These are phyloP conservation scores for Esox niger DNA, from an alignment of 2,113 vertebrate genomes.

Conservation along the genomic window DNA sequence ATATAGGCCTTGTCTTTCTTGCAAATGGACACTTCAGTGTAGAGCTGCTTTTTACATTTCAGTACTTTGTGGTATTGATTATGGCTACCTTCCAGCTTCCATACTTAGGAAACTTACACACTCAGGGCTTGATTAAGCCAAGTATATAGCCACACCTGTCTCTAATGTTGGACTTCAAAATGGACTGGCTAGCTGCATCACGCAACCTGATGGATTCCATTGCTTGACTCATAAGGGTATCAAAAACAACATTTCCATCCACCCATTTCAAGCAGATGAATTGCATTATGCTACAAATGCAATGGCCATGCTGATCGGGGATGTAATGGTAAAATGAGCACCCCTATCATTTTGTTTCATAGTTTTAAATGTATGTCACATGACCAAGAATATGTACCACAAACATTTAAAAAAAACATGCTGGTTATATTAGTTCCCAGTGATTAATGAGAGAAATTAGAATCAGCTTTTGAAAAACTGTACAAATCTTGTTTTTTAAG, in stretches of 20 bases:
- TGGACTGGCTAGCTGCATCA: neutral
- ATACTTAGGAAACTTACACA: neutral
- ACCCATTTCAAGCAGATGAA: no score
- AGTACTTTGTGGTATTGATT: conserved; percentile 1
- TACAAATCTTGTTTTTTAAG: no score
- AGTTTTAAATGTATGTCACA: no score
- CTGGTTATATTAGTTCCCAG: no score
- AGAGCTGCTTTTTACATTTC: neutral
- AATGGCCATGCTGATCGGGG: conserved; percentile 17
- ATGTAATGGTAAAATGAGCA: no score
- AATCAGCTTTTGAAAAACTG: no score
- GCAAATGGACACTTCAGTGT: conserved; percentile 1
- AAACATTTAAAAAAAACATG: no score
- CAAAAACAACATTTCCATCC: conserved; percentile 1
- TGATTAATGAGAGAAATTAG: no score
- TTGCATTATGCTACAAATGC: neutral
- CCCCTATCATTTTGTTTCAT: no score
- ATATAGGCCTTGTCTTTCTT: neutral
- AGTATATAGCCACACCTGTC: conserved; percentile 14
- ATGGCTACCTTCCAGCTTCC: neutral
- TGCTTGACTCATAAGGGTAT: neutral
- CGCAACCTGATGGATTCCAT: neutral
- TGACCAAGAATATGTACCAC: no score
- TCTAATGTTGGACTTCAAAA: neutral
- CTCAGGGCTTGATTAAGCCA: conserved; percentile 1